phyloP scores from a whole-genome alignment of 2,888 invertebrate species.

The Pammene aurita region DNA sequence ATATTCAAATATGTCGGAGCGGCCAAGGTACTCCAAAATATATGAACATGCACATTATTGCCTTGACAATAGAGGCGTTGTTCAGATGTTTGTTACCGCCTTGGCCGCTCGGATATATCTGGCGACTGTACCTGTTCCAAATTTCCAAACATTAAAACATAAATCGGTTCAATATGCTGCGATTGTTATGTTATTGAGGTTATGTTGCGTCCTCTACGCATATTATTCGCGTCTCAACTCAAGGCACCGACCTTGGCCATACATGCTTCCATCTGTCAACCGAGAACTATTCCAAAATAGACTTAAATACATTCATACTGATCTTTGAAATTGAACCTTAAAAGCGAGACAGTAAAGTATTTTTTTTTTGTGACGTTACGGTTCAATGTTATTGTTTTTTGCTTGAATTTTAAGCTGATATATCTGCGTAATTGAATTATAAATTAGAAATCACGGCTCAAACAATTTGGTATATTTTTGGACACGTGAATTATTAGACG shows the following conservation, averaged over 20 bases:
- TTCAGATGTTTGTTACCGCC: too few species aligned
- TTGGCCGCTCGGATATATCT: too few species aligned
- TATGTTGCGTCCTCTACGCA: slow-evolving; percentile 9
- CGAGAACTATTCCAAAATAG: background rate
- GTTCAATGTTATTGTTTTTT: background rate
- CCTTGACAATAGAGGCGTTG: too few species aligned
- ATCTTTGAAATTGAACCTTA: background rate
- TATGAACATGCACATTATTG: too few species aligned
- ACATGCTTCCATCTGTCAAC: background rate
- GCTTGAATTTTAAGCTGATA: background rate
- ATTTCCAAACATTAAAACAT: too few species aligned
- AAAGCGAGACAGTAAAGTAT: background rate
- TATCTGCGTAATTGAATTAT: background rate
- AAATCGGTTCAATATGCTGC: too few species aligned
- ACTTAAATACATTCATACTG: background rate
- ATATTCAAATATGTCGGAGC: too few species aligned
- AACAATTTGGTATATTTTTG: background rate
- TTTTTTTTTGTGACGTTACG: too few species aligned
- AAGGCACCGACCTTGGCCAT: slow-evolving; percentile 2
- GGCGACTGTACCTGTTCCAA: too few species aligned
- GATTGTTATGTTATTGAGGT: slow-evolving; percentile 8
- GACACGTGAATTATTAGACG: background rate
- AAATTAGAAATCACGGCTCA: background rate
- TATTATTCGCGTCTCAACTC: slow-evolving; percentile 18
- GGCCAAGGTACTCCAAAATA: too few species aligned